phyloP scores from a whole-genome alignment of 2,113 vertebrate species.

The Platanista minor region DNA sequence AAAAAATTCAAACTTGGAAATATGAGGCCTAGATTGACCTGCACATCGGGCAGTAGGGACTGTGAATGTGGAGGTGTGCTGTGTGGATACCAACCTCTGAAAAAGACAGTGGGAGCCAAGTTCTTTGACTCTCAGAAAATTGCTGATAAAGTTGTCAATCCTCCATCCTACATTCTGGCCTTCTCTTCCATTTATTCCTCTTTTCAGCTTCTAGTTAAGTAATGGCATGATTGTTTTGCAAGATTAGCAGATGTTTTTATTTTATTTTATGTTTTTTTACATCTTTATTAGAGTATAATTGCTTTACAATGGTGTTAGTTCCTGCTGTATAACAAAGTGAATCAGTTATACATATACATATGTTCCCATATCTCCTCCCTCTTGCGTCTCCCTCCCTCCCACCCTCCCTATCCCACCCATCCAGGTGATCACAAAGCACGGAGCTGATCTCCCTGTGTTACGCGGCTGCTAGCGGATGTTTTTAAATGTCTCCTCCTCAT shows the following conservation, averaged over 20 bases:
- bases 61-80: neutral
- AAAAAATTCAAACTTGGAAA: neutral
- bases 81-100: neutral
- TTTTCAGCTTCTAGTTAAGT: neutral
- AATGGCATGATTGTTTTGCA: neutral
- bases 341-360: neutral
- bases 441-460: too few species aligned
- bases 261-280: neutral
- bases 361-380: too few species aligned
- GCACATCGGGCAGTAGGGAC: accelerated
- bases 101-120: neutral
- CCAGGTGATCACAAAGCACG: too few species aligned
- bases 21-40: neutral
- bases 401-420: too few species aligned
- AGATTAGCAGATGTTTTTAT: neutral
- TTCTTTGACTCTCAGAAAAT: neutral
- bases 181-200: neutral
- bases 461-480: neutral
- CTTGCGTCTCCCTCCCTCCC: too few species aligned
- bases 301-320: neutral
- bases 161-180: neutral
- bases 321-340: neutral
- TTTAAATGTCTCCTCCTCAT: neutral
- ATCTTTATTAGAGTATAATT: neutral
- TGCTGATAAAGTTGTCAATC: neutral